A percentile compares a stretch with the other conserved stretches of the same genome.
Conservation (phyloP, 2,797 vertebrate species). For the Poecilia wingei region DNA sequence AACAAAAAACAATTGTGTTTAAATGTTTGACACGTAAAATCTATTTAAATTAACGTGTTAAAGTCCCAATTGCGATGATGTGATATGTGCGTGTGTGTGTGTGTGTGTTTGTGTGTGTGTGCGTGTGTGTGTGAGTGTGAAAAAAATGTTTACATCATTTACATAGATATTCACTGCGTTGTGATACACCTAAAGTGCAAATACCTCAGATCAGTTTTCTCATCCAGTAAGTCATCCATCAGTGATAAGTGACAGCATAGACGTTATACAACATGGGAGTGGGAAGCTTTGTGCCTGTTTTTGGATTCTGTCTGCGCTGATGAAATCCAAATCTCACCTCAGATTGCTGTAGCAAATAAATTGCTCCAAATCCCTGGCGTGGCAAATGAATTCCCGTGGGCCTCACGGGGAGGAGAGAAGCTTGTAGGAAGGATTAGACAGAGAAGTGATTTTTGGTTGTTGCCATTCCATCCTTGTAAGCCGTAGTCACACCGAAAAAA, state of each 20-base stretch:
- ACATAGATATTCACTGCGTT: neutral
- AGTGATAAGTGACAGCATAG: neutral
- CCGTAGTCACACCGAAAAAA: neutral
- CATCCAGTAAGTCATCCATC: neutral
- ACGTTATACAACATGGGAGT: neutral
- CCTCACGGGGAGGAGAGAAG: conserved; percentile 14
- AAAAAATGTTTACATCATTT: neutral
- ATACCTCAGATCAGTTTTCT: neutral
- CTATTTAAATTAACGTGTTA: neutral
- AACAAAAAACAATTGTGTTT: neutral
- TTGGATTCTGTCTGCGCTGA: conserved; percentile 11
- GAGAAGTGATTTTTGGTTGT: conserved; percentile 24
- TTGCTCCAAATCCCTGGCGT: conserved; percentile 31
- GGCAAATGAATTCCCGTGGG: conserved; percentile 37
- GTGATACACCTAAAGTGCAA: neutral
- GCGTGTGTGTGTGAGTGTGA: neutral
- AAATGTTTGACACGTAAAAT: neutral
- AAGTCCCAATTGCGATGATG: neutral
- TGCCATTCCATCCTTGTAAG: conserved; percentile 24
- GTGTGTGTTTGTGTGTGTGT: too few species aligned
- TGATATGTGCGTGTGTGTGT: too few species aligned
- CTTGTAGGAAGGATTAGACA: conserved; percentile 32
- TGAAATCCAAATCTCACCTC: conserved; percentile 37
- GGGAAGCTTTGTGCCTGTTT: neutral
- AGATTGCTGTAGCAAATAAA: conserved; percentile 37